Percentiles rank a stretch among this genome's conserved stretches.
phyloP scores from a whole-genome alignment of 2,888 invertebrate species.

The Acronicta aceris region DNA sequence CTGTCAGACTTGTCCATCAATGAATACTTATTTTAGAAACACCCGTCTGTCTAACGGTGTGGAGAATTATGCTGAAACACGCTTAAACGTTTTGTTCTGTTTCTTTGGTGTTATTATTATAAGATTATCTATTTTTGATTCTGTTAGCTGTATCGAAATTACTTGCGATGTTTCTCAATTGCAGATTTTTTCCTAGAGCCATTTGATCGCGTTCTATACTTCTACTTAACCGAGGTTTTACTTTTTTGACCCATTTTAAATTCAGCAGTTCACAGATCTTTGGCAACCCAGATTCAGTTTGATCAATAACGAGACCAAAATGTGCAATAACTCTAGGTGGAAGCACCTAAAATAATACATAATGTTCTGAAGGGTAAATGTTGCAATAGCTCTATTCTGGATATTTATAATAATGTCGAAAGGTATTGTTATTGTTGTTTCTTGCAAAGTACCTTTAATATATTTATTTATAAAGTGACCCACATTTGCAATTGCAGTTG shows the following conservation, averaged over 20 bases:
- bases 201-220: not conserved
- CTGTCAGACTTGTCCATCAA: conserved; percentile 19
- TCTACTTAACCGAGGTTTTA: not conserved
- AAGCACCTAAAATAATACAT: not conserved
- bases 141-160: conserved; percentile 1
- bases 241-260: not conserved
- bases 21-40: conserved; percentile 23
- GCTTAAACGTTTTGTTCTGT: not conserved
- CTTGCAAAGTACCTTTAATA: too few relatives aligned
- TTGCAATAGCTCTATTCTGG: too few relatives aligned
- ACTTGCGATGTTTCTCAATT: not conserved
- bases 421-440: too few relatives aligned
- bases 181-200: too few relatives aligned
- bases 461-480: conserved; percentile 4
- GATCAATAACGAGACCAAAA: not conserved
- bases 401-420: too few relatives aligned
- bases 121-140: conserved; percentile 11
- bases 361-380: too few relatives aligned
- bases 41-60: conserved; percentile 14
- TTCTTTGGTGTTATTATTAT: conserved; percentile 10
- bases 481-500: conserved; percentile 11
- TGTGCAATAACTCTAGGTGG: not conserved
- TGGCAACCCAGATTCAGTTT: not conserved
- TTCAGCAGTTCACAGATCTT: conserved; percentile 4
- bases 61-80: conserved; percentile 20